phyloP scores from a whole-genome alignment of 2,797 vertebrate species.

The Halcyon smyrnensis region DNA sequence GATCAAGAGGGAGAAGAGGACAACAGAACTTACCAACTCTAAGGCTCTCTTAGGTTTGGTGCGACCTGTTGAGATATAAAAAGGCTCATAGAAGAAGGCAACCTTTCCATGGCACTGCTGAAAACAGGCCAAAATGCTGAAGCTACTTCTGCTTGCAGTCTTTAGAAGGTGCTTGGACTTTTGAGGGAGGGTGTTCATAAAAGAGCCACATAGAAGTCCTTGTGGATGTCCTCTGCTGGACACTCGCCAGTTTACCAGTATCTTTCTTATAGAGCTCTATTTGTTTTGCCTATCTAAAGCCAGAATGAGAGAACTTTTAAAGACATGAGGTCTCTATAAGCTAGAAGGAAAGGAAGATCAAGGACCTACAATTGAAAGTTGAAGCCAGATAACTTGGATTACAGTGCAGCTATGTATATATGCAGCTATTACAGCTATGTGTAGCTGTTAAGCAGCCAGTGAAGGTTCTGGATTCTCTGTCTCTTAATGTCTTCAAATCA shows the following conservation, averaged over 20 bases:
- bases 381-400: conserved; percentile 41
- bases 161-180: background rate
- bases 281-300: conserved; percentile 27
- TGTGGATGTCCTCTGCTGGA: background rate
- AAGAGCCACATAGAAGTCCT: background rate
- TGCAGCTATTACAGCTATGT: no score
- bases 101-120: background rate
- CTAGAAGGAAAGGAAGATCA: conserved; percentile 11
- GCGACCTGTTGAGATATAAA: background rate
- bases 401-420: background rate
- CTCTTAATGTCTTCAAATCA: conserved; percentile 11
- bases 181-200: background rate
- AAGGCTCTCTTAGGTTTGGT: background rate
- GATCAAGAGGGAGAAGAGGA: background rate
- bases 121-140: background rate
- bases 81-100: background rate
- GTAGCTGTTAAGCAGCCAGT: conserved; percentile 6
- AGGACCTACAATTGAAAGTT: background rate
- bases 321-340: background rate
- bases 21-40: background rate
- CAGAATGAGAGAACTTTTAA: conserved; percentile 19
- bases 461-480: background rate
- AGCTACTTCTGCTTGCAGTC: background rate
- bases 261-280: background rate
- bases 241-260: background rate